Base-by-base conservation (phyloP, 30 jellyfish, hydroid and myxozoan genomes). In the Pseudorhiza aurosa region DNA sequence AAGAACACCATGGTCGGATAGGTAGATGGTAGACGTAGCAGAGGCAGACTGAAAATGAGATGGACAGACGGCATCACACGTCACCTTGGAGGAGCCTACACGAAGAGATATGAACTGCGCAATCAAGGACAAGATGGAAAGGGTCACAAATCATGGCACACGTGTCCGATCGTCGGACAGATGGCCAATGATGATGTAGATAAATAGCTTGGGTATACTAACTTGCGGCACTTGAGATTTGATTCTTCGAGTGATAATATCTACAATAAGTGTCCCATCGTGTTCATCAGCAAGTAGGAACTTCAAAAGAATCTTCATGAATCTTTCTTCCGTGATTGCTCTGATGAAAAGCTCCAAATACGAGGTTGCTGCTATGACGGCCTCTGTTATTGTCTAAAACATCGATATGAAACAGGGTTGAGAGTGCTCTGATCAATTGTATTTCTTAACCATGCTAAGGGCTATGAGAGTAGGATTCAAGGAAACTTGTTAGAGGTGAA, bases 301-400 rank as follows among this genome's bases (percentile, higher is more conserved):
- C 68, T 59, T 65, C 58, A 92, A 78, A 43, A 92, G 69, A 7
- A 74, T 73, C 33, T 68, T 82, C 89, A 92, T 79, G 67, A 92
- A 68, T 18, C 65, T 25, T 43, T 53, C 82, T 42, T 82, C 88
- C 9, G 89, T 77, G 57, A 92, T 72, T 40, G 68, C 83, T 32
- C 98, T 81, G 27, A 92, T 37, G 47, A 85, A 79, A 39, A 92
- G 83, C 22, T 92, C 98, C 84, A 92, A 51, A 58, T 85, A 92
- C 28, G 98, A 95, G 26, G 82, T 58, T 26, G 88, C 96, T 28
- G 98, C 96, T 2, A 69, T 68, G 18, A 86, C 83, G 1, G 96
- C 92, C 24, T 92, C 98, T 6, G 85, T 65, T 11, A 46, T 35
- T 30, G 83, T 65, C 98, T 92, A 57, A 56, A 69, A 85, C 29